phyloP scores from a whole-genome alignment of 2,888 invertebrate species.

The Netelia inedita region DNA sequence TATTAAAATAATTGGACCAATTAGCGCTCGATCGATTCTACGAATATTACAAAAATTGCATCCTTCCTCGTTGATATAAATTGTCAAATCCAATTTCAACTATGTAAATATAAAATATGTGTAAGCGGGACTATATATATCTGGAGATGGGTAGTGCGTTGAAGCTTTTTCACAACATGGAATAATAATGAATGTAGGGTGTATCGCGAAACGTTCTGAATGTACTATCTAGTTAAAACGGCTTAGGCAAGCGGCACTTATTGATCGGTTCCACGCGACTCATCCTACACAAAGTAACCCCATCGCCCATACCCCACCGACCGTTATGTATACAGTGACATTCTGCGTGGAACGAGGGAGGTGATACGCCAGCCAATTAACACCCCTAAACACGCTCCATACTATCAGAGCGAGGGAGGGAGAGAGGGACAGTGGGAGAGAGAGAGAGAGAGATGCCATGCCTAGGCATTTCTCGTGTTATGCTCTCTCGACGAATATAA shows the following conservation, averaged over 20 bases:
- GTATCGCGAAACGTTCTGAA: slow-evolving; percentile 68
- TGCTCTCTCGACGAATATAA: slow-evolving; percentile 60
- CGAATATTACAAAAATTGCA: neutral
- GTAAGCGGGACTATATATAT: neutral
- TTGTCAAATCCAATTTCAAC: slow-evolving; percentile 19
- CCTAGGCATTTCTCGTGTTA: slow-evolving; percentile 29
- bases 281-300: slow-evolving; percentile 81
- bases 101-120: slow-evolving; percentile 2
- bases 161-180: slow-evolving; percentile 50
- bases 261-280: slow-evolving; percentile 81
- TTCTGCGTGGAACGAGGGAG: slow-evolving; percentile 76
- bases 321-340: slow-evolving; percentile 76
- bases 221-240: slow-evolving; percentile 70
- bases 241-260: slow-evolving; percentile 75
- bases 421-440: slow-evolving; percentile 21
- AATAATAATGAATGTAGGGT: slow-evolving; percentile 64
- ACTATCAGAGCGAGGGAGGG: slow-evolving; percentile 26
- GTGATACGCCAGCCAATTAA: slow-evolving; percentile 82
- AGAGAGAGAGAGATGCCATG: slow-evolving; percentile 12
- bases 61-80: neutral
- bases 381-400: slow-evolving; percentile 81
- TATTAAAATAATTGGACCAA: neutral
- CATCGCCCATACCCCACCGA: slow-evolving; percentile 73
- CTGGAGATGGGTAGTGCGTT: slow-evolving; percentile 6
- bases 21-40: neutral